These are phyloP conservation scores for Stomatorhinus ivindoensis DNA, from an alignment of 2,113 vertebrate species.

Conservation along the genomic window DNA sequence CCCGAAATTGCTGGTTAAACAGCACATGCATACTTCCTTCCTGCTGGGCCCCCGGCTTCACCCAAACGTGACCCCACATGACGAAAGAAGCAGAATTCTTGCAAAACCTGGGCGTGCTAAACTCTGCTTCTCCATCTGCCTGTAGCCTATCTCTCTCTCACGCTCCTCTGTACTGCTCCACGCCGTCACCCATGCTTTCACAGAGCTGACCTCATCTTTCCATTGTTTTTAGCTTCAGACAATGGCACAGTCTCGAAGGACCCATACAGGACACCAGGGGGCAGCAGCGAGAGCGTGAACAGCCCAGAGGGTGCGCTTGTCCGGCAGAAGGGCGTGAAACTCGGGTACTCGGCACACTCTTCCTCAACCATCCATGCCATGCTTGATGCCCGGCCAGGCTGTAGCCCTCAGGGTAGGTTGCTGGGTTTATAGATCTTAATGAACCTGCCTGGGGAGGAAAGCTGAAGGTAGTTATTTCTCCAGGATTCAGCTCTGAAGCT, in stretches of 20 bases:
- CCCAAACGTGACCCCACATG: background rate
- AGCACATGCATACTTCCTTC: background rate
- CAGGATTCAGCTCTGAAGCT: slow-evolving; percentile 37
- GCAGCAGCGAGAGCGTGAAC: slow-evolving; percentile 64
- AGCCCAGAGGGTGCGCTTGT: slow-evolving; percentile 44
- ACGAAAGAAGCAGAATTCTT: background rate
- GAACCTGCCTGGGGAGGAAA: background rate
- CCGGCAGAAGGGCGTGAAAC: slow-evolving; percentile 50
- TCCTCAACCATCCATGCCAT: slow-evolving; percentile 32
- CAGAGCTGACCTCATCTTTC: background rate
- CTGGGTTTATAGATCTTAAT: background rate
- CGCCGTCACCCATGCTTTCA: background rate
- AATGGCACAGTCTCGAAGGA: slow-evolving; percentile 52
- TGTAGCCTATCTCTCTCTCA: background rate
- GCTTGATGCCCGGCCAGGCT: slow-evolving; percentile 48
- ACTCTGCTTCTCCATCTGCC: background rate
- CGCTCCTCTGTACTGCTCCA: background rate
- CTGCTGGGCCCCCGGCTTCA: background rate
- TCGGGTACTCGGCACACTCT: slow-evolving; percentile 44
- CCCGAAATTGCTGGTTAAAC: background rate
- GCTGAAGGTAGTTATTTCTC: background rate
- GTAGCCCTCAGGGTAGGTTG: slow-evolving; percentile 64
- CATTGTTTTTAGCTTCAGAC: slow-evolving; percentile 28
- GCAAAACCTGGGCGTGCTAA: background rate
- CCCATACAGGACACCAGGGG: slow-evolving; percentile 52